Conservation (phyloP, 2,113 vertebrate genomes). For the Pelecanoides urinatrix region DNA sequence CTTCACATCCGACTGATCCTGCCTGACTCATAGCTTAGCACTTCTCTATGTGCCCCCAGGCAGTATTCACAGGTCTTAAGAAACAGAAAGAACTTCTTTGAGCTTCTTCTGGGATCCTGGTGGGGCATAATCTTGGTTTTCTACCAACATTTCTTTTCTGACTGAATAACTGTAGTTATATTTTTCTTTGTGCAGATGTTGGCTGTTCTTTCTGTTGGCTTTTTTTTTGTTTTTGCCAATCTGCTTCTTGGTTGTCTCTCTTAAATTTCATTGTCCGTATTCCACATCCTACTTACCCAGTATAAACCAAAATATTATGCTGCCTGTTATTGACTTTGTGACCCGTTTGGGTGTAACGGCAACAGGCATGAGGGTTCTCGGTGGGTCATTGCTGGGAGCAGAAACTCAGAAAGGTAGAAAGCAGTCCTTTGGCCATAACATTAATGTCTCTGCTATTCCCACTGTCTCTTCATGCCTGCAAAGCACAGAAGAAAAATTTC, state of each 20-base stretch:
- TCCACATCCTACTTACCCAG: neutral
- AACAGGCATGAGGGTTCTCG: fast-evolving
- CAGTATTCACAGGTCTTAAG: neutral
- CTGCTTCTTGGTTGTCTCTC: neutral
- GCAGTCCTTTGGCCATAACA: neutral
- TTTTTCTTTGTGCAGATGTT: neutral
- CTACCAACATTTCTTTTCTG: neutral
- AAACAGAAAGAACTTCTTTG: neutral
- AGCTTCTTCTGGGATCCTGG: neutral
- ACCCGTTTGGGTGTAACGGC: neutral
- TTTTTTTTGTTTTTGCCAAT: neutral
- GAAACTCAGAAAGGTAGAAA: neutral
- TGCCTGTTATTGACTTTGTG: neutral
- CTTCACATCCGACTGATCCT: neutral
- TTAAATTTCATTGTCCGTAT: neutral
- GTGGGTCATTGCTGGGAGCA: neutral
- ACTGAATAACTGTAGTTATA: neutral
- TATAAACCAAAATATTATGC: neutral
- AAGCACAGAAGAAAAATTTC: neutral
- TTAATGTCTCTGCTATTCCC: neutral
- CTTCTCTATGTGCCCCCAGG: neutral
- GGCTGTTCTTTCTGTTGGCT: neutral
- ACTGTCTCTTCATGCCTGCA: neutral
- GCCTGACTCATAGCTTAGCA: neutral
- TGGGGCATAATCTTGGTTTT: neutral